These are phyloP conservation scores for Kryptolebias ocellatus DNA, from an alignment of 2,797 vertebrate genomes.

Conservation along the genomic window DNA sequence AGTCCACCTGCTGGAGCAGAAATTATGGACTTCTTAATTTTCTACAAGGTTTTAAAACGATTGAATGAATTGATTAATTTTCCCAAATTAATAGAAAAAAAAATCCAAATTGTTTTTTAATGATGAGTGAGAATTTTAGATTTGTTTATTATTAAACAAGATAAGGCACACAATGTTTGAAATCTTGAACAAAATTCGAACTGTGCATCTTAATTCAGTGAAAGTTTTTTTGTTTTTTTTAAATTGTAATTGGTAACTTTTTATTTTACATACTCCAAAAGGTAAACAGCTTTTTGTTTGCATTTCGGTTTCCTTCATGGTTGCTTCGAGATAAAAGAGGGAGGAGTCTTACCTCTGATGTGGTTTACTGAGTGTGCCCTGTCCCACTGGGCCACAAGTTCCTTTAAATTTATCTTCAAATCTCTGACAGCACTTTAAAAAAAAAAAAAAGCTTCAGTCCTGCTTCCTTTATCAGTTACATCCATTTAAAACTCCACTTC, in stretches of 20 bases:
- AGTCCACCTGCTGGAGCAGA: too few species aligned
- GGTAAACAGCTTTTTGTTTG: constrained; percentile 32
- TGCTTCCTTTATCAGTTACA: constrained; percentile 51
- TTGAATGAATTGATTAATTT: constrained; percentile 6
- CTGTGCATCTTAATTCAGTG: constrained; percentile 28
- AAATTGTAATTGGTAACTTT: constrained; percentile 21
- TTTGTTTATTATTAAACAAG: constrained; percentile 12
- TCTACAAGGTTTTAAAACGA: too few species aligned
- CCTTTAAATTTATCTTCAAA: constrained; percentile 59
- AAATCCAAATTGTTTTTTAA: not conserved
- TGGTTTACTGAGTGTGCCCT: constrained; percentile 47
- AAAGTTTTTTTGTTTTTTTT: constrained; percentile 8
- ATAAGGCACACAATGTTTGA: constrained; percentile 68
- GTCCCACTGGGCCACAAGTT: constrained; percentile 35
- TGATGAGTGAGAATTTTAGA: constrained; percentile 6
- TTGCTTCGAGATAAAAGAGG: constrained; percentile 53
- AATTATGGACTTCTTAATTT: too few species aligned
- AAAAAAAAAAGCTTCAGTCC: constrained; percentile 45
- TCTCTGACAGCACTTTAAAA: constrained; percentile 52
- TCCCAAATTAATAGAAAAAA: not conserved
- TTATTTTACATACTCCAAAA: constrained; percentile 22
- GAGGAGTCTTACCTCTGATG: constrained; percentile 66
- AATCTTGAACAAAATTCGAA: constrained; percentile 19
- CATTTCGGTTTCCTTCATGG: constrained; percentile 70
- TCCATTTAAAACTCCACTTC: constrained; percentile 44